Evolutionary conservation across 2,888 invertebrate species (phyloP), one percentile per base, ranked within the genome.

Genomic region (Tricholauxania praeusta): DNA sequence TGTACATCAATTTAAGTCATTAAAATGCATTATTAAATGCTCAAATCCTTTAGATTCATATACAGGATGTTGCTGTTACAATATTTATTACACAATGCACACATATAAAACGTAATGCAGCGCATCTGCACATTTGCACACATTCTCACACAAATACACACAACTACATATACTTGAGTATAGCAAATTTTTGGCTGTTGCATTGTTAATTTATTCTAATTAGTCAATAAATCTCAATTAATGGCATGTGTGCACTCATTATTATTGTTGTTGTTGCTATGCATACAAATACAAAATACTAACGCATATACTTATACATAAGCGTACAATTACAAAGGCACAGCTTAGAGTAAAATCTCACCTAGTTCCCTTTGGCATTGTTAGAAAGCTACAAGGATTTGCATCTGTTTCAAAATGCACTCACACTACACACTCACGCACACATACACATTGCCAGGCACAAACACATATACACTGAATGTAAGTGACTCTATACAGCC

Each of bases 171-270:
- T 72, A 64, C 17, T 12, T 66, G 59, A 65, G 17, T 48, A 5
- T 39, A 39, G 10, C 10, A 10, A 1, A 39, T 39, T 39, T 39
- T 39, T 62, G 12, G 49, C 60, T 22, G 62, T 47, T 60, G 53
- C 39, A 80, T 78, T 78, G 79, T 82, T 82, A 84, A 85, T 84
- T 82, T 83, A 83, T 85, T 83, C 84, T 84, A 86, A 86, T 85
- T 82, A 84, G 82, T 83, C 83, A 85, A 85, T 86, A 86, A 85
- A 86, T 86, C 83, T 84, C 81, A 80, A 85, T 86, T 85, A 84
- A 78, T 77, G 75, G 75, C 77, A 76, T 74, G 73, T 75, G 76
- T 75, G 76, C 53, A 32, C 17, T 28, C 63, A 53, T 70, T 15
- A 49, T 17, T 60, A 28, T 69, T 59, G 59, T 59, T 60, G 49